Percentiles rank a stretch among this genome's conserved stretches.
Conservation (phyloP, 37 sponge, comb jelly and placozoan genomes). For the Geodia barretti region DNA sequence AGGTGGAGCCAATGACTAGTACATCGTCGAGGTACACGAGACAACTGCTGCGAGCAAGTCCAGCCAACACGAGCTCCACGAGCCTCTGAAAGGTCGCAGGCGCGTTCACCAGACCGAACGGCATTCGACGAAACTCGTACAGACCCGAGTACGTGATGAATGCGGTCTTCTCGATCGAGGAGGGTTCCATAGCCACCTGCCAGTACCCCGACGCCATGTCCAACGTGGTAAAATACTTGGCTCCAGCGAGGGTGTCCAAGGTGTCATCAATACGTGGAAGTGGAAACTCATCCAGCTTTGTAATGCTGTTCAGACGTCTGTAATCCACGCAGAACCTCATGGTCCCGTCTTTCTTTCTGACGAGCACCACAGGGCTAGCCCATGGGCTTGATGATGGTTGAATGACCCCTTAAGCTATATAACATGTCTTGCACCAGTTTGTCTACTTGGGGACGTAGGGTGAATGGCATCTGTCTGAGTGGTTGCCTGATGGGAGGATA, state of each 20-base stretch:
- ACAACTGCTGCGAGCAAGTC: conserved; percentile 4
- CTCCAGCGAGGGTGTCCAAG: conserved; percentile 15
- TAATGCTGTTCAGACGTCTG: background rate
- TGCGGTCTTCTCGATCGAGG: conserved; percentile 26
- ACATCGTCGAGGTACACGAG: conserved; percentile 42
- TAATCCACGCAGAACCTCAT: background rate
- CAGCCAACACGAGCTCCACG: conserved; percentile 27
- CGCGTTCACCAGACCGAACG: conserved; percentile 34
- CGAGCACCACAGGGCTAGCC: background rate
- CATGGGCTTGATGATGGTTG: background rate
- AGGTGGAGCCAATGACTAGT: conserved; percentile 13
- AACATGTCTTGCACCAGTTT: background rate
- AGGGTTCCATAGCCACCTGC: conserved; percentile 19
- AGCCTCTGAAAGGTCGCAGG: conserved; percentile 41
- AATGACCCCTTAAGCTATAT: background rate
- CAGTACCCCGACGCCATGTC: conserved; percentile 38
- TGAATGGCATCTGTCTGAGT: background rate
- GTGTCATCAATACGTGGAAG: conserved; percentile 35
- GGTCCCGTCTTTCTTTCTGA: background rate
- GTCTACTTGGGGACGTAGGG: background rate
- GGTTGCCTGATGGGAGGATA: background rate
- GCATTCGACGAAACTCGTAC: conserved; percentile 33
- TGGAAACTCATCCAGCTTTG: conserved; percentile 26
- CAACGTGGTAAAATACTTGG: conserved; percentile 19
- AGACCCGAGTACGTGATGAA: conserved; percentile 18